Evolutionary conservation across 2,797 vertebrate genomes (phyloP), one percentile per base, ranked within the genome.

Genomic region (Percopsis omiscomaycus): DNA sequence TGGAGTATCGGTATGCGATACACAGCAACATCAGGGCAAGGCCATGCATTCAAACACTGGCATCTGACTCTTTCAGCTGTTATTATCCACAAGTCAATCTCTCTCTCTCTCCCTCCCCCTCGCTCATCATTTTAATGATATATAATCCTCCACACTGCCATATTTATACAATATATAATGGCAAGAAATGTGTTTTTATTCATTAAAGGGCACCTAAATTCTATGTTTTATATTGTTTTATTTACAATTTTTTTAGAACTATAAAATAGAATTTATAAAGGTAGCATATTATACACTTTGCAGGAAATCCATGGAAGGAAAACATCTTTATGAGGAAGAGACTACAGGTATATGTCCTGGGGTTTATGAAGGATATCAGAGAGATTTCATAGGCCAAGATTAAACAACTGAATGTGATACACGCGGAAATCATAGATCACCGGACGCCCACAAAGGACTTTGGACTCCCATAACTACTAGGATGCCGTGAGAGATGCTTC

Each of bases 371-470:
- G n/a, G 52, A 15, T 13, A n/a, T 60, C 30, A 58, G 1, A 32
- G 13, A 53, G 14, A 47, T 59, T 45, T 46, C 5, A 69, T 11
- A 67, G 53, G 16, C 55, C 55, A 77, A 46, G 54, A 10, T 66
- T 44, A 66, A 10, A 44, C 50, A 57, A 2, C 29, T 16, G 65
- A 44, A 53, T 61, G 27, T 74, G 27, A 61, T 61, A 45, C 72
- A 9, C 37, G 79, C 69, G 72, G 80, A 76, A 52, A 60, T 27
- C 6, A 53, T 2, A n/a, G 64, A 81, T 90, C 85, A 88, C 87
- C 85, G 84, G 87, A 75, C 84, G 74, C 64, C 56, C 4, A 68
- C 63, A 63, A 15, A 75, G 91, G 90, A 92, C 92, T 92, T 92
- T 92, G 91, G 50, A 50, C 90, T 2, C 47, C 28, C 28, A 59